Conservation (phyloP, 2,888 invertebrate species). For the Cheilosia pagana region DNA sequence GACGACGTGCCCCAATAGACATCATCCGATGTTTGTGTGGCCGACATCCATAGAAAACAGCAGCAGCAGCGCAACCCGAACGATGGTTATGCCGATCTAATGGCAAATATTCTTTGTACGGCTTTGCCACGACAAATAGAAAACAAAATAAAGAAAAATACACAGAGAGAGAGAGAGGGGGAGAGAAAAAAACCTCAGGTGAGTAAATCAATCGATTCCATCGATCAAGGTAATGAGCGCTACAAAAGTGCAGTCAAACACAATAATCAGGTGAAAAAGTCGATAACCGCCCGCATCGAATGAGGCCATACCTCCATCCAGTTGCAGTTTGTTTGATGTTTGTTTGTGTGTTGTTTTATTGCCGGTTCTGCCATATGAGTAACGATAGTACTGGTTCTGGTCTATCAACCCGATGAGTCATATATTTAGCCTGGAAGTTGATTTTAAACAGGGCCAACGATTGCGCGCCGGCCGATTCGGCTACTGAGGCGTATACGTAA, state of each 20-base stretch:
- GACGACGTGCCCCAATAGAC: slow-evolving; percentile 63
- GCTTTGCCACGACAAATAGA: slow-evolving; percentile 31
- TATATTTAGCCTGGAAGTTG: slow-evolving; percentile 21
- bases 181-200: slow-evolving; percentile 32
- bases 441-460: slow-evolving; percentile 29
- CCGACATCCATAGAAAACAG: slow-evolving; percentile 57
- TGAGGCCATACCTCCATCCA: slow-evolving; percentile 68
- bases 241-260: slow-evolving; percentile 69
- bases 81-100: slow-evolving; percentile 53
- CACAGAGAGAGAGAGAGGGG: not conserved
- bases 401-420: slow-evolving; percentile 68
- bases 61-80: slow-evolving; percentile 19
- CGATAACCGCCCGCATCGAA: slow-evolving; percentile 74
- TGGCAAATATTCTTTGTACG: slow-evolving; percentile 44
- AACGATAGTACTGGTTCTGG: slow-evolving; percentile 56
- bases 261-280: slow-evolving; percentile 75
- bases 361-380: slow-evolving; percentile 35
- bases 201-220: slow-evolving; percentile 72
- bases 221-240: slow-evolving; percentile 73
- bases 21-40: slow-evolving; percentile 63
- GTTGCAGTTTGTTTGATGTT: slow-evolving; percentile 56
- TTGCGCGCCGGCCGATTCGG: slow-evolving; percentile 12
- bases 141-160: slow-evolving; percentile 34
- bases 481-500: slow-evolving; percentile 68
- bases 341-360: slow-evolving; percentile 43